phyloP scores from a whole-genome alignment of 2,888 invertebrate species.

The Ophion obscuratus region DNA sequence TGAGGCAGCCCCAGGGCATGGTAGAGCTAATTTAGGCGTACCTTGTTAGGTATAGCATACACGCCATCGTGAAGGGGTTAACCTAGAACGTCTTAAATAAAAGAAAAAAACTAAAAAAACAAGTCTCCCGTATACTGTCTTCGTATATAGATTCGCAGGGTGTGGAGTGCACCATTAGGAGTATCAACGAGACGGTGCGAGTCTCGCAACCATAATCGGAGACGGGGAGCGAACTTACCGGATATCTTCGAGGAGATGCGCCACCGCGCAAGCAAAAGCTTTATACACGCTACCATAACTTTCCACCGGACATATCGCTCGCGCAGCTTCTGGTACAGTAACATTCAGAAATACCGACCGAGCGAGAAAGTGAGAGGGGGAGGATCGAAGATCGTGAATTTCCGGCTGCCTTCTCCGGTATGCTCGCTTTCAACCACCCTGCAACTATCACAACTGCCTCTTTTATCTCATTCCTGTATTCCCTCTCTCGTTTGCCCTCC shows the following conservation, averaged over 20 bases:
- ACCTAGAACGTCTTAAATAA: too few species aligned
- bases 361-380: neutral
- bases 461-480: slow-evolving; percentile 30
- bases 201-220: slow-evolving; percentile 54
- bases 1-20: too few species aligned
- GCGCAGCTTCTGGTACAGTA: slow-evolving; percentile 50
- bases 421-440: slow-evolving; percentile 42
- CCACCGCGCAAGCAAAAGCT: slow-evolving; percentile 40
- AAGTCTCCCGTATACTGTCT: too few species aligned
- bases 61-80: too few species aligned
- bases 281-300: slow-evolving; percentile 39
- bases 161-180: slow-evolving; percentile 23
- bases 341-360: slow-evolving; percentile 12
- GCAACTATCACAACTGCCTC: slow-evolving; percentile 33
- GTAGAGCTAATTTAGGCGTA: too few species aligned
- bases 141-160: neutral
- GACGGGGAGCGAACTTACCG: slow-evolving; percentile 75
- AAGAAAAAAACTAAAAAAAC: neutral
- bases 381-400: slow-evolving; percentile 68
- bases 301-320: slow-evolving; percentile 70
- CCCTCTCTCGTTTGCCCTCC: slow-evolving; percentile 21
- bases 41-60: too few species aligned
- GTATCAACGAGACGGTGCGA: slow-evolving; percentile 37
- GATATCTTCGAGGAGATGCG: slow-evolving; percentile 75
- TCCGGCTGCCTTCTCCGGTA: slow-evolving; percentile 66